A percentile compares a stretch with the other conserved stretches of the same genome.
phyloP scores from a whole-genome alignment of 2,797 vertebrate species.

The Selene dorsalis region DNA sequence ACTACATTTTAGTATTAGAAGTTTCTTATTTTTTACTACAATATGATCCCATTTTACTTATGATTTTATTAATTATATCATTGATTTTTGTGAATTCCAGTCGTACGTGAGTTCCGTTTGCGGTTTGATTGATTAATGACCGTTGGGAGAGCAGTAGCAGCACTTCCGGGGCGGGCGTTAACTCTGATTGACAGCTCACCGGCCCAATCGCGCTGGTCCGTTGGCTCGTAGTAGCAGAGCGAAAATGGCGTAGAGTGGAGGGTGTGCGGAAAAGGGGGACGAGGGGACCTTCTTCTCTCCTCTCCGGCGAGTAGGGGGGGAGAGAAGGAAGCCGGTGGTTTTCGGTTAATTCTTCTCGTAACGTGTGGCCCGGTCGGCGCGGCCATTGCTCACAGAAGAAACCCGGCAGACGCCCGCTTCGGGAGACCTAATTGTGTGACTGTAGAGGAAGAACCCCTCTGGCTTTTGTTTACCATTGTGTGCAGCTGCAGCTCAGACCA shows the following conservation, averaged over 20 bases:
- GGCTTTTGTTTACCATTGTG: constrained; percentile 76
- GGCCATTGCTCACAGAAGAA: background rate
- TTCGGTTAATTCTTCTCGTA: background rate
- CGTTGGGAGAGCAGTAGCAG: background rate
- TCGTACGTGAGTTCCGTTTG: too few relatives aligned
- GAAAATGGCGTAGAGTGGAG: constrained; percentile 80
- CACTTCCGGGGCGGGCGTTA: constrained; percentile 68
- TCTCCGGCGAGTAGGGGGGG: constrained; percentile 8
- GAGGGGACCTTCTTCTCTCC: constrained; percentile 62
- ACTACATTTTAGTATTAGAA: background rate
- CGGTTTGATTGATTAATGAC: constrained; percentile 3
- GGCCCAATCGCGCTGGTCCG: constrained; percentile 34
- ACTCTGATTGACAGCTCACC: constrained; percentile 63
- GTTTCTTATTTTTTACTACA: background rate
- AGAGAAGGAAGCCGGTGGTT: constrained; percentile 20
- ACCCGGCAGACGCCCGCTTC: background rate
- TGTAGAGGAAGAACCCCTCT: constrained; percentile 42
- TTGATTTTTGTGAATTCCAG: rapidly evolving
- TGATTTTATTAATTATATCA: rapidly evolving
- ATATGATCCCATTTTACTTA: background rate
- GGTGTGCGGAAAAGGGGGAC: constrained; percentile 47
- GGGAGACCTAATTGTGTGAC: constrained; percentile 19
- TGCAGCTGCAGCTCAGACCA: constrained; percentile 51
- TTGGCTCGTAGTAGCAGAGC: constrained; percentile 53
- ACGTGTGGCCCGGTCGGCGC: background rate